phyloP scores from a whole-genome alignment of 1,140 invertebrate genomes.

The Plectrocnemia conspersa region DNA sequence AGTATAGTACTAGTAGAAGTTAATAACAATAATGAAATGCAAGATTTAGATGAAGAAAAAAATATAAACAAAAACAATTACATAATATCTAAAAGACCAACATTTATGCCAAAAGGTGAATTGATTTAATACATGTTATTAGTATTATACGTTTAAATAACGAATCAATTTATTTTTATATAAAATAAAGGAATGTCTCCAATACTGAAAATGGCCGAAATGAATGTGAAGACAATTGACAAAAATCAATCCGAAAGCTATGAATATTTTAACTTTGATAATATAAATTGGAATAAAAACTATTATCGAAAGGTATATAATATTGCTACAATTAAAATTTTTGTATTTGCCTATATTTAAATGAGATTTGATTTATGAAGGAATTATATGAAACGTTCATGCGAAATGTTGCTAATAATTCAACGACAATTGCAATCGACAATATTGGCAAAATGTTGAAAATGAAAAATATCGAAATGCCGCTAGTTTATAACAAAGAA shows the following conservation, averaged over 20 bases:
- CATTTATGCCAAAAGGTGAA: slow-evolving; percentile 42
- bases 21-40: neutral
- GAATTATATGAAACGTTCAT: too few species aligned
- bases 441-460: neutral
- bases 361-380: too few species aligned
- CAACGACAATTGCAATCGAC: neutral
- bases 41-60: neutral
- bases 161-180: too few species aligned
- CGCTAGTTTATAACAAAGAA: slow-evolving; percentile 12
- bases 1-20: neutral
- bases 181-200: slow-evolving; percentile 38
- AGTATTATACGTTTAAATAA: neutral
- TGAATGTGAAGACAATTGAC: slow-evolving; percentile 35
- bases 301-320: too few species aligned
- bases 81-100: slow-evolving; percentile 37
- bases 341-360: too few species aligned
- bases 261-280: neutral
- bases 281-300: neutral
- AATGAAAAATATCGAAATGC: neutral
- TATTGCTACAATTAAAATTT: too few species aligned
- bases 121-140: slow-evolving; percentile 6
- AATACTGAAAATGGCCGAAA: slow-evolving; percentile 37
- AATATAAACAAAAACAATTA: neutral
- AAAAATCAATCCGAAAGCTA: neutral
- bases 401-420: neutral